Base-by-base conservation (phyloP, 37 sponge, comb jelly and placozoan genomes). In the Bolinopsis microptera region DNA sequence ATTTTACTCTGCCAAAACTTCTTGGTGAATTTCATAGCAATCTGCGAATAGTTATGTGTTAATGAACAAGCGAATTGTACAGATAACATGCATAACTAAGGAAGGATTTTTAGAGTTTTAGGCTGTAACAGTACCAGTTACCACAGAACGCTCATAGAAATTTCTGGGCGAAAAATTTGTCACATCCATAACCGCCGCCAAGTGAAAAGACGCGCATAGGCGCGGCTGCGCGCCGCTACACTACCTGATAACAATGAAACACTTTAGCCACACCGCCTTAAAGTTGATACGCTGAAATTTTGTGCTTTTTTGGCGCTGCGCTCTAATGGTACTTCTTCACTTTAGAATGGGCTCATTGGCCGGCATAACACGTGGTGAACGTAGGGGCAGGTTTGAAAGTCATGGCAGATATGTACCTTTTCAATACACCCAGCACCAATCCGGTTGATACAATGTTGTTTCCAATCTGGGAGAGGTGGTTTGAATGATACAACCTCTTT, bases 351-450 rank as follows among this genome's bases (percentile, higher is more conserved):
- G 61, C 61, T 13, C 13, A 48, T 18, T 18, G 61, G 5, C 61
- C 9, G 13, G 9, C 61, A 48, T 48, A 18, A 5, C 61, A 48
- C 13, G 13, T 48, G 61, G n/a, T n/a, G n/a, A n/a, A n/a, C n/a
- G n/a, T n/a, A n/a, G n/a, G n/a, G n/a, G n/a, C n/a, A n/a, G n/a
- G n/a, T n/a, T n/a, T n/a, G n/a, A n/a, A n/a, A n/a, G n/a, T n/a
- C n/a, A n/a, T n/a, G n/a, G 68, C 16, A 25, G 27, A 70, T 2
- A 3, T 23, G 26, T 35, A 95, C 96, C 95, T 97, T 97, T 41
- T 97, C 97, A 48, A 97, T 96, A 25, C 95, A 70, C 34, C 97
- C 97, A 5, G 95, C 95, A 35, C 97, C 97, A n/a, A 97, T 39
- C n/a, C 80, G 69, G 8, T 94, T 30, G 0, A 97, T 95, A 69